phyloP scores from a whole-genome alignment of 2,888 invertebrate species.

The Oscheius sp. region DNA sequence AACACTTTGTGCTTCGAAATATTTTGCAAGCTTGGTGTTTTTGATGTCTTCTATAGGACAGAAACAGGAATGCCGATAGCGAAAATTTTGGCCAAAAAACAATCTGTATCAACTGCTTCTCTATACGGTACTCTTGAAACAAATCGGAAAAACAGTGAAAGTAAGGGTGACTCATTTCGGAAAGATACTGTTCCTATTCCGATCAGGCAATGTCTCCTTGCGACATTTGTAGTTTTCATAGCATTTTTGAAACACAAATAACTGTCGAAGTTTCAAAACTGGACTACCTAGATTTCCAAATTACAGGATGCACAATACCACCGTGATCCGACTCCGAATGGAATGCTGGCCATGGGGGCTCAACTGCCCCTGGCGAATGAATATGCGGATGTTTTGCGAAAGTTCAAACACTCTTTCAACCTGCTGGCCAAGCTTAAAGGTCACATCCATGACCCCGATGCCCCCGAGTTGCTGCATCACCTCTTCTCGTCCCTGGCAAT shows the following conservation, averaged over 20 bases:
- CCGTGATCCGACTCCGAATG: conserved; percentile 53
- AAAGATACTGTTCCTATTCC: too few relatives aligned
- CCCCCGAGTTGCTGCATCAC: conserved; percentile 97
- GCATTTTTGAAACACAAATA: too few relatives aligned
- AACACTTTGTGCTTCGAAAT: too few relatives aligned
- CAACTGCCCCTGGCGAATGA: conserved; percentile 94
- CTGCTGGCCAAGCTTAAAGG: conserved; percentile 93
- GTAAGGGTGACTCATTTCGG: too few relatives aligned
- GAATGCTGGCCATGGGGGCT: conserved; percentile 91
- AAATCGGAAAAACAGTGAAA: background rate
- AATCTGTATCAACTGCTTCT: too few relatives aligned
- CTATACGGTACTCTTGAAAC: too few relatives aligned
- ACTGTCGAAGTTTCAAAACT: conserved; percentile 13
- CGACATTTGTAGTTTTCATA: too few relatives aligned
- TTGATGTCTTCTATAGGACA: too few relatives aligned
- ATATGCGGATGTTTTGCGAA: conserved; percentile 96
- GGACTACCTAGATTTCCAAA: conserved; percentile 52
- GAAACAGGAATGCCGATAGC: too few relatives aligned
- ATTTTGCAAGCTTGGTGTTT: too few relatives aligned
- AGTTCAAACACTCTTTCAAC: conserved; percentile 98
- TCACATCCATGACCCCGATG: conserved; percentile 98
- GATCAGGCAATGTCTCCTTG: too few relatives aligned
- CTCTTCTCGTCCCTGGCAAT: conserved; percentile 95
- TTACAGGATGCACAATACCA: conserved; percentile 46
- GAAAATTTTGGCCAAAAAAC: too few relatives aligned